Base-by-base conservation (phyloP, 1,140 invertebrate genomes). In the Caerostris extrusa region DNA sequence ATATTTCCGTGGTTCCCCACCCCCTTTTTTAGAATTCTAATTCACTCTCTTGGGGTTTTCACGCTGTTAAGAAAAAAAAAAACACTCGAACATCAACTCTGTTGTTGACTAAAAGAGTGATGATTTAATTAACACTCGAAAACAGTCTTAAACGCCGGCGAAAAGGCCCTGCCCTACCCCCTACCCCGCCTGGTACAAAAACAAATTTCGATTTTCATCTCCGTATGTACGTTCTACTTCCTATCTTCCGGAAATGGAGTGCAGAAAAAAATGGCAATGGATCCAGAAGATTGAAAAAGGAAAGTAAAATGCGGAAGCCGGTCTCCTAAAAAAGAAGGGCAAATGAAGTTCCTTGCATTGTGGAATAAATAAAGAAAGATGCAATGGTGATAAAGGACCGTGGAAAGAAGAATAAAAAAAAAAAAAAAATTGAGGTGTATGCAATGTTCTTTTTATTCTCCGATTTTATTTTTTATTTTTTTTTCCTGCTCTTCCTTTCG, bases 191-290 rank as follows among this genome's bases (percentile, higher is more conserved):
- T 58, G 50, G 4, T 56, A 57, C 6, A 90, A 69, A 55, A 19
- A 77, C 64, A 90, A 71, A 77, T 77, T 90, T 90, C 53, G 88
- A 77, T 56, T 55, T 69, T 90, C 86, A 88, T 88, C 55, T 88
- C 57, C 83, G 57, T 57, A n/a, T 50, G 10, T 58, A 56, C 34
- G 34, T 34, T 34, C 34, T 34, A 34, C 34, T 34, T 34, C 34
- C 34, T 34, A 4, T 7, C 3, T 67, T 10, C 64, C 64, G 12
- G 12, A 67, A 12, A 14, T 7, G 7, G 64, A 67, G n/a, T 5
- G n/a, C n/a, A 67, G n/a, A 67, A 67, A 67, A 67, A 67, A 3
- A 5, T 5, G n/a, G 6, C 64, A 67, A 67, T 67, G 64, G n/a
- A 67, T 12, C 3, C 12, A 67, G 64, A 14, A 67, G 64, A 67